Evolutionary conservation across 2,113 vertebrate genomes (phyloP).

Genomic region (Rhabdomys dilectus): DNA sequence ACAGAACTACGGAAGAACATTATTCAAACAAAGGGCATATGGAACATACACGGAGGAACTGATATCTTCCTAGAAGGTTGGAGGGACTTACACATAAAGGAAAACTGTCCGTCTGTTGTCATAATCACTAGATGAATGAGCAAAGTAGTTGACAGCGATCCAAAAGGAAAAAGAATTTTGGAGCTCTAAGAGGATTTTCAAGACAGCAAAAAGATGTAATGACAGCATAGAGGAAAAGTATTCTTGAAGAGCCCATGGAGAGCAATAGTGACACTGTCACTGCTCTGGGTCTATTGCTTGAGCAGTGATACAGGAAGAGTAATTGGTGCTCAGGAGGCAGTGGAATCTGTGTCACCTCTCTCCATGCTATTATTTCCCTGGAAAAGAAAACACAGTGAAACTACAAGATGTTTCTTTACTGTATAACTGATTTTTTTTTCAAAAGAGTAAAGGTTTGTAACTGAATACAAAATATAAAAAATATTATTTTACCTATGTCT

Average conservation of each 20-base stretch:
- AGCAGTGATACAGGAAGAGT: background rate
- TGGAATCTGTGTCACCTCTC: background rate
- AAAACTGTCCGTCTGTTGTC: background rate
- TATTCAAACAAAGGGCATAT: background rate
- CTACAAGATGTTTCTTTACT: background rate
- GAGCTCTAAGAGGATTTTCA: background rate
- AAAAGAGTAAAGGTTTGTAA: background rate
- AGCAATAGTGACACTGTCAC: background rate
- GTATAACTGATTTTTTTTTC: background rate
- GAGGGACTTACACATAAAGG: background rate
- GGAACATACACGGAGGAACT: background rate
- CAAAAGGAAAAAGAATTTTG: background rate
- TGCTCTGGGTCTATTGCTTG: background rate
- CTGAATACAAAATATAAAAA: conserved; percentile 25
- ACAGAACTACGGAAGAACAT: background rate
- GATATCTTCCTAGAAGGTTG: background rate
- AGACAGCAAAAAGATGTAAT: background rate
- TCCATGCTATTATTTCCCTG: background rate
- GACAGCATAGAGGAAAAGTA: background rate
- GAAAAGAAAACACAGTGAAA: conserved; percentile 42
- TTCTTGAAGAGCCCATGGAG: conserved; percentile 4
- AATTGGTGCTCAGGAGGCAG: background rate
- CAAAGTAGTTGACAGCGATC: background rate
- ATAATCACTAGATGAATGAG: conserved; percentile 7
- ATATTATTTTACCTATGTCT: background rate